Conservation (phyloP, 2,113 vertebrate genomes). For the Istiophorus platypterus region DNA sequence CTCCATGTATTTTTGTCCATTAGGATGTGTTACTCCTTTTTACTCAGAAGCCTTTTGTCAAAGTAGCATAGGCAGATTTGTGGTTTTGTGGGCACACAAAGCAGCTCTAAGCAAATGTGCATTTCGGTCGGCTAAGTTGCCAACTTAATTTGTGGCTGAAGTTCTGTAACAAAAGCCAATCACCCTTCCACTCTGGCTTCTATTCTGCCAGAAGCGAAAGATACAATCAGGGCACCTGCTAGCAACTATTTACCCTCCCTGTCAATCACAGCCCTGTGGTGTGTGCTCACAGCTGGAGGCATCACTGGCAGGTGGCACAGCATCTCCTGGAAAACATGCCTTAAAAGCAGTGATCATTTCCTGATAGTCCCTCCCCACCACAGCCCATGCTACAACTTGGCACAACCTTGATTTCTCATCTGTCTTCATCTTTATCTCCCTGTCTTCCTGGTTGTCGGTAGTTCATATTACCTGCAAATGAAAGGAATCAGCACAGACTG, state of each 20-base stretch:
- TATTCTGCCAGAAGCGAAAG: conserved; percentile 69
- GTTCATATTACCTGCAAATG: conserved; percentile 39
- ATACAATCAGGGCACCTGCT: conserved; percentile 79
- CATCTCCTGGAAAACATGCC: conserved; percentile 55
- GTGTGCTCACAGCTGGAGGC: conserved; percentile 67
- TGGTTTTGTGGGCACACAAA: conserved; percentile 37
- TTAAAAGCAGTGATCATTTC: conserved; percentile 67
- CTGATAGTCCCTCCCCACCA: conserved; percentile 29
- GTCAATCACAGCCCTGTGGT: conserved; percentile 76
- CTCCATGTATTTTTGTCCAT: conserved; percentile 36
- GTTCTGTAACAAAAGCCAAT: conserved; percentile 76
- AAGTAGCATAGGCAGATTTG: conserved; percentile 50
- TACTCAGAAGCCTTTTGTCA: conserved; percentile 31
- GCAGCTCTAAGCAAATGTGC: conserved; percentile 40
- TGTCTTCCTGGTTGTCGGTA: neutral
- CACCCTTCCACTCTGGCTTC: conserved; percentile 64
- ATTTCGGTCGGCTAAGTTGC: conserved; percentile 55
- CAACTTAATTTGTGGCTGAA: conserved; percentile 75
- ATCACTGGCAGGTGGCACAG: conserved; percentile 59
- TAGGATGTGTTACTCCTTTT: conserved; percentile 37
- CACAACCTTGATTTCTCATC: conserved; percentile 45
- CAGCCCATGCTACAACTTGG: conserved; percentile 19
- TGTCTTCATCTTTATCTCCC: conserved; percentile 26
- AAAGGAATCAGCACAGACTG: conserved; percentile 26
- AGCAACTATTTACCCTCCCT: conserved; percentile 80